Conservation (phyloP, 2,797 vertebrate genomes). For the Enteromius anoplus region DNA sequence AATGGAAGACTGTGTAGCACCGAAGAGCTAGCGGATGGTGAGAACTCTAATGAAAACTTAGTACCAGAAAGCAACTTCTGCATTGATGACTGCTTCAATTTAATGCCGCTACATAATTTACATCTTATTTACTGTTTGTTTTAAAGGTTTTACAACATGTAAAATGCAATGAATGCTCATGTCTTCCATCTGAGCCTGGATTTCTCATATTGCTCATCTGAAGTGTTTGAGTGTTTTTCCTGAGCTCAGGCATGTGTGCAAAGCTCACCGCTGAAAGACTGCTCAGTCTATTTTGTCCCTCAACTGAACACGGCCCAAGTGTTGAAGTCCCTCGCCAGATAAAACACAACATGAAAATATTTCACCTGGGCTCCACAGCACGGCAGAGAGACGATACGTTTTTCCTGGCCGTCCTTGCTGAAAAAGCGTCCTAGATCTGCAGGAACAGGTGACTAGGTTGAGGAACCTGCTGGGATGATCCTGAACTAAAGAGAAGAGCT, state of each 20-base stretch:
- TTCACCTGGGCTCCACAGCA: slow-evolving; percentile 46
- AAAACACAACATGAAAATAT: slow-evolving; percentile 63
- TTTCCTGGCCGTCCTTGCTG: slow-evolving; percentile 32
- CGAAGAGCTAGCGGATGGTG: not conserved
- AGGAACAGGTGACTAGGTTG: slow-evolving; percentile 32
- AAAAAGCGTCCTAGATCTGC: slow-evolving; percentile 21
- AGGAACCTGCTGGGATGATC: slow-evolving; percentile 34
- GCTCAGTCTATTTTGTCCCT: slow-evolving; percentile 46
- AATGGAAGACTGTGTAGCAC: slow-evolving; percentile 58
- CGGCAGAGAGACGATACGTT: slow-evolving; percentile 36
- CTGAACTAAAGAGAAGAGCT: not conserved
- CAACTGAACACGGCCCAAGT: slow-evolving; percentile 42
- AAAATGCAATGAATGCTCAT: slow-evolving; percentile 22
- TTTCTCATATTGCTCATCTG: slow-evolving; percentile 36
- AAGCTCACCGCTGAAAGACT: slow-evolving; percentile 40
- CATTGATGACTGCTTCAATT: not conserved
- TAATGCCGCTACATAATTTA: not conserved
- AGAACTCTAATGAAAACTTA: not conserved
- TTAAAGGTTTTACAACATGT: slow-evolving; percentile 31
- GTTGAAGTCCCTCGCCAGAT: slow-evolving; percentile 48
- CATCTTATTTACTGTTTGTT: slow-evolving; percentile 13
- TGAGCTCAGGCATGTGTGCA: slow-evolving; percentile 30
- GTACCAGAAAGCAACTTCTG: not conserved
- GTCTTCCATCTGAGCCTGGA: slow-evolving; percentile 32
- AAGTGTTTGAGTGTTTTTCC: slow-evolving; percentile 35